Evolutionary conservation across 2,113 vertebrate genomes (phyloP).

Genomic region (Mixornis gularis): DNA sequence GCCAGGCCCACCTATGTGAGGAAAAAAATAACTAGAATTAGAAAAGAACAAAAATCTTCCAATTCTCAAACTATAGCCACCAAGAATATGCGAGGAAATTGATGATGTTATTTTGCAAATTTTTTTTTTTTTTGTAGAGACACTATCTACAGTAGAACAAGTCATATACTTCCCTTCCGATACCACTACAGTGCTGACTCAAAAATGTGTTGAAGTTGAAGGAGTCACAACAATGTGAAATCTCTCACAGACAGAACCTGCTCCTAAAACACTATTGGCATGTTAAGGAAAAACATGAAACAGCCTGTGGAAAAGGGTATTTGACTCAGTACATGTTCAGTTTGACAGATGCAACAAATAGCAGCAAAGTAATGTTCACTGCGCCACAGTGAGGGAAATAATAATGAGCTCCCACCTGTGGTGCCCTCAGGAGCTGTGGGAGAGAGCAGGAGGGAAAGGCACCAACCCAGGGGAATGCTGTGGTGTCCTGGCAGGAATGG

Average conservation of each 20-base stretch:
- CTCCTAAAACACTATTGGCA: not conserved
- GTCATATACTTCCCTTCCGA: not conserved
- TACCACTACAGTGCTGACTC: not conserved
- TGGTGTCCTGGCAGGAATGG: not conserved
- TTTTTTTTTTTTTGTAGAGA: not conserved
- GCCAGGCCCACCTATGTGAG: conserved; percentile 82
- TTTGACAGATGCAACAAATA: not conserved
- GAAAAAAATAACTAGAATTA: not conserved
- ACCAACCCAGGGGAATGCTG: accelerated
- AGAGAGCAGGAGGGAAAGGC: no score
- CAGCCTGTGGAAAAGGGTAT: not conserved
- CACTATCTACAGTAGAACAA: not conserved
- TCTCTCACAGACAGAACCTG: not conserved
- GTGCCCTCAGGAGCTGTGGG: not conserved
- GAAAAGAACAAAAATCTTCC: not conserved
- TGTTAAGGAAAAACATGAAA: not conserved
- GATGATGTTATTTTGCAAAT: not conserved
- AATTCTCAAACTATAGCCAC: not conserved
- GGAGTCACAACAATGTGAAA: not conserved
- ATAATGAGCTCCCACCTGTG: accelerated
- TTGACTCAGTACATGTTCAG: not conserved
- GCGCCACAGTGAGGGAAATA: not conserved
- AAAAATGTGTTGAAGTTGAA: not conserved
- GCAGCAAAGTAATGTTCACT: accelerated
- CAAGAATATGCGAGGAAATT: not conserved